These are phyloP conservation scores for Pelmatolapia mariae DNA, from an alignment of 2,113 vertebrate genomes.

Conservation along the genomic window DNA sequence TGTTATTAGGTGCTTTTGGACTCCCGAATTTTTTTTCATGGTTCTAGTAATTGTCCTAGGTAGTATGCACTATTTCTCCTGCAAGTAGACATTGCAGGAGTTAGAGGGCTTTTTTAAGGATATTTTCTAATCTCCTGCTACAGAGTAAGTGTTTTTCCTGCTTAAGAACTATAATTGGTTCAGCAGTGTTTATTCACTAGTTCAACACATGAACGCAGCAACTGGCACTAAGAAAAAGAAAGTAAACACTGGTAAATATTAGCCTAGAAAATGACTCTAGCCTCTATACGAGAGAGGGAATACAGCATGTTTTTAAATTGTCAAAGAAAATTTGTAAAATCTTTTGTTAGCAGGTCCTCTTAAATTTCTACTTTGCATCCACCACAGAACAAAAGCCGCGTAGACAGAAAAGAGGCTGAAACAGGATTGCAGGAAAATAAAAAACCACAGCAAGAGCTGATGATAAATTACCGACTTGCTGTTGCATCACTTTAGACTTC, in stretches of 20 bases:
- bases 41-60: neutral
- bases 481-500: neutral
- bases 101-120: neutral
- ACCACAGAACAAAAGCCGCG: neutral
- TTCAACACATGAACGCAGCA: neutral
- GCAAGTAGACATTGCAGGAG: neutral
- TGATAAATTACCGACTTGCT: neutral
- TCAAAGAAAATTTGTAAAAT: neutral
- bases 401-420: neutral
- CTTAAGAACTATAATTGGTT: neutral
- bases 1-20: neutral
- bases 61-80: neutral
- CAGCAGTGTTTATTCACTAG: neutral
- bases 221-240: neutral
- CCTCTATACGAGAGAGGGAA: neutral
- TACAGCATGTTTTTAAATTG: neutral
- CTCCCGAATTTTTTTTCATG: neutral
- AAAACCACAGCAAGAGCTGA: neutral
- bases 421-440: neutral
- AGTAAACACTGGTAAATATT: neutral
- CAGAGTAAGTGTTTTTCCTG: neutral
- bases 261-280: neutral
- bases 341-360: neutral
- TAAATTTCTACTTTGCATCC: neutral
- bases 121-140: neutral